phyloP scores from a whole-genome alignment of 2,797 vertebrate genomes.

The Fundulus diaphanus region DNA sequence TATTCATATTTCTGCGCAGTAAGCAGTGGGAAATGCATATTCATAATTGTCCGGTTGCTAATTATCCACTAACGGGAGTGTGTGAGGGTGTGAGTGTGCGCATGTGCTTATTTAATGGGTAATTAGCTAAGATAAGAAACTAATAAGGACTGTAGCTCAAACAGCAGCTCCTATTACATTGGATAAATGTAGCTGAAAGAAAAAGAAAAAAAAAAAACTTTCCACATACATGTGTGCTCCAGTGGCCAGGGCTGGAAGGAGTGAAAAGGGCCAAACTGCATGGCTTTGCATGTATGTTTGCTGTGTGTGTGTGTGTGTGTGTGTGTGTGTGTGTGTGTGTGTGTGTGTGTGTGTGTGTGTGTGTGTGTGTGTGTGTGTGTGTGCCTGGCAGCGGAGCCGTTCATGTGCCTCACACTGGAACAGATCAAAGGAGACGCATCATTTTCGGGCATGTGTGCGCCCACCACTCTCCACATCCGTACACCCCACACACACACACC shows the following conservation, averaged over 20 bases:
- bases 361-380: conserved; percentile 4
- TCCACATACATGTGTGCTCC: conserved; percentile 27
- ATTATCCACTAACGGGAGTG: conserved; percentile 68
- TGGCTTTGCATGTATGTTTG: conserved; percentile 50
- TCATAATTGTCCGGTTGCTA: conserved; percentile 72
- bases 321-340: conserved; percentile 16
- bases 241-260: conserved; percentile 61
- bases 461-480: conserved; percentile 37
- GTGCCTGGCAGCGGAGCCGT: conserved; percentile 60
- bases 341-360: conserved; percentile 8
- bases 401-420: conserved; percentile 76
- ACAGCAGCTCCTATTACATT: conserved; percentile 66
- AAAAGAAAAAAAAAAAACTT: conserved; percentile 63
- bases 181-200: conserved; percentile 60
- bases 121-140: conserved; percentile 79
- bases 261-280: conserved; percentile 75
- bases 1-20: conserved; percentile 66
- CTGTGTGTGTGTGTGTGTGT: conserved; percentile 8
- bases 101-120: conserved; percentile 76
- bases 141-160: conserved; percentile 75
- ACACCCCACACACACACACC: conserved; percentile 21
- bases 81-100: conserved; percentile 31
- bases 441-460: conserved; percentile 74
- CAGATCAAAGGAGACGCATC: conserved; percentile 82
- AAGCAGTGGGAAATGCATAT: conserved; percentile 69